Evolutionary conservation across 1,140 invertebrate species (phyloP), one percentile per base, ranked within the genome.

Genomic region (Drosophila sucinea): DNA sequence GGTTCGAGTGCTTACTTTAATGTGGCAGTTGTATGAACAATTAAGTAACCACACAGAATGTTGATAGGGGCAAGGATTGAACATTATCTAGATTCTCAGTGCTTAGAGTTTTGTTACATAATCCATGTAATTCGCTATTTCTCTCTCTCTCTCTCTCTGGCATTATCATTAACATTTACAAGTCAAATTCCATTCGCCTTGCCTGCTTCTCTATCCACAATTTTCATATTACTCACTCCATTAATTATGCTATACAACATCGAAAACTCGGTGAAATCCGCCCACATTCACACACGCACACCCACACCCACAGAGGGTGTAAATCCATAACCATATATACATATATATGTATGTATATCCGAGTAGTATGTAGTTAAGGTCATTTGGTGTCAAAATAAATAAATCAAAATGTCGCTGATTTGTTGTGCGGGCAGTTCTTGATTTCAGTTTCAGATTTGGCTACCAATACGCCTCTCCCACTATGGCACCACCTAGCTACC

Each of bases 371-470:
- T 73, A 67, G 64, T 71, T 75, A 75, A 63, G 60, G 73, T 68
- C 67, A 57, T 7, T 70, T 64, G 74, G 79, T 86, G 81, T 87
- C 69, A 81, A 72, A 73, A 70, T 72, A 82, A 87, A 87, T 87
- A 83, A 83, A 86, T 87, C 79, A 87, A 87, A 86, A 77, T 87
- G 83, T 79, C 79, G 79, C 67, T 75, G 64, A 87, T 77, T 78
- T 64, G 47, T 68, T 60, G 69, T 63, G 61, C 60, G 60, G 56
- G 54, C 57, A 40, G 60, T 33, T 51, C 62, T 51, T 4, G 51
- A 60, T 25, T 44, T 41, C 60, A 69, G 62, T 38, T 68, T 66
- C 63, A 60, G 47, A 44, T 61, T 51, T 51, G 27, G 55, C 33
- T 68, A 41, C 27, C 17, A 29, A 55, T 33, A 62, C 51, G 51